phyloP scores from a whole-genome alignment of 2,113 vertebrate genomes.

The Sceloporus tristichus region DNA sequence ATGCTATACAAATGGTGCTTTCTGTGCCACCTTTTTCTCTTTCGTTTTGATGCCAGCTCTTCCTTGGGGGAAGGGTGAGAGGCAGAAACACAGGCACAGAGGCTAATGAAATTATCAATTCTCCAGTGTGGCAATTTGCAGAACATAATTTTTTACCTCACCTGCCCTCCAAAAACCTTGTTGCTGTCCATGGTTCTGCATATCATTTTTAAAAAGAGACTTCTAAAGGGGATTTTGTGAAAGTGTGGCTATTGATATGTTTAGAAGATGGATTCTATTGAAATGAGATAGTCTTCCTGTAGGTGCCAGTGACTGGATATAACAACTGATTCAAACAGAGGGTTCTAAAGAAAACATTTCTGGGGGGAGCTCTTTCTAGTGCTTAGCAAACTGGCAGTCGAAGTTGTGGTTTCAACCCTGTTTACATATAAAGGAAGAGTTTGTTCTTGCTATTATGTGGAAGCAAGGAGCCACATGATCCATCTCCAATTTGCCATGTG shows the following conservation, averaged over 20 bases:
- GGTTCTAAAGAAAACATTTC: neutral
- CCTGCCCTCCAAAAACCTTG: neutral
- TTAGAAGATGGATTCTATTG: neutral
- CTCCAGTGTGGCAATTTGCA: neutral
- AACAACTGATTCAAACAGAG: neutral
- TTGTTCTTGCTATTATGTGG: constrained; percentile 6
- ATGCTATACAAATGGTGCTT: neutral
- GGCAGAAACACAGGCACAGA: neutral
- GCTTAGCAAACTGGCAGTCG: neutral
- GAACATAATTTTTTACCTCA: neutral
- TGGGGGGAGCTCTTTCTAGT: neutral
- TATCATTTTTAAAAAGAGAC: neutral
- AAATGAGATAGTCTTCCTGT: neutral
- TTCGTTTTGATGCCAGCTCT: neutral
- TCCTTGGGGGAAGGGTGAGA: neutral
- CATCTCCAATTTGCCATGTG: constrained; percentile 71
- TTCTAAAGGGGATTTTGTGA: neutral
- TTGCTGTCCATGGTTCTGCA: constrained; percentile 77
- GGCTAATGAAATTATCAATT: neutral
- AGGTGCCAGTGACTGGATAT: neutral
- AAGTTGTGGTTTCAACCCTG: neutral
- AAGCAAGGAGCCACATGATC: constrained; percentile 63
- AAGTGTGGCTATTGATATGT: too few species aligned
- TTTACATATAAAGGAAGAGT: neutral
- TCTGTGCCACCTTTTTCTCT: neutral